phyloP scores from a whole-genome alignment of 2,113 vertebrate genomes.

The Nyctibius bracteatus region DNA sequence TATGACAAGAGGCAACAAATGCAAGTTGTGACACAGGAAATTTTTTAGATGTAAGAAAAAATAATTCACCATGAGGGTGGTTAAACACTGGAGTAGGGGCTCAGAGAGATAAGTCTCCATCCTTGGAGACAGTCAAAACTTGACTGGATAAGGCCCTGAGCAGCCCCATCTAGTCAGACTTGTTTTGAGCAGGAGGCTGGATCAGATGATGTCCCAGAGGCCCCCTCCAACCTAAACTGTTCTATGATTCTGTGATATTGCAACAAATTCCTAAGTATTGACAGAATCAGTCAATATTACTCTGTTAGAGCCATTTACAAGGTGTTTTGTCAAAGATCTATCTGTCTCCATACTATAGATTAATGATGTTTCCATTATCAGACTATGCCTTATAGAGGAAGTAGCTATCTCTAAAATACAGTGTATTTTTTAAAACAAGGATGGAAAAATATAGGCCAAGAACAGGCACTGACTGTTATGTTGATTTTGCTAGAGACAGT shows the following conservation, averaged over 20 bases:
- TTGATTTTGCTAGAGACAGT: neutral
- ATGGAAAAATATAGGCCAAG: neutral
- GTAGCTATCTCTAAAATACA: slow-evolving; percentile 16
- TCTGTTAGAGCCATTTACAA: slow-evolving; percentile 72
- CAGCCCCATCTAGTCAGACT: neutral
- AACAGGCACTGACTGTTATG: neutral
- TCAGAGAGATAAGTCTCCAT: neutral
- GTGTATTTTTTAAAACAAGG: neutral
- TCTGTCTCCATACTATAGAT: slow-evolving; percentile 66
- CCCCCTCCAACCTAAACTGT: neutral
- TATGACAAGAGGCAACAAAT: neutral
- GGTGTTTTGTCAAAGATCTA: slow-evolving; percentile 72
- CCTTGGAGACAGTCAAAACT: neutral
- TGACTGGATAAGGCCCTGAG: neutral
- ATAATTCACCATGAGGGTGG: rapidly evolving
- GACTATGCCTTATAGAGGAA: slow-evolving; percentile 1
- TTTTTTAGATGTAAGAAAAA: neutral
- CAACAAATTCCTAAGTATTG: slow-evolving; percentile 61
- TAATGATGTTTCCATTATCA: slow-evolving; percentile 72
- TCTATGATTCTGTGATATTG: slow-evolving; percentile 46
- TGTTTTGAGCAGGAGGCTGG: neutral
- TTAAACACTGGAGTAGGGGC: neutral
- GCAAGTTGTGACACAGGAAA: neutral
- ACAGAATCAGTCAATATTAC: slow-evolving; percentile 72
- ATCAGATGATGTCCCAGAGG: neutral